phyloP scores from a whole-genome alignment of 2,797 vertebrate genomes.

The Anguilla anguilla region DNA sequence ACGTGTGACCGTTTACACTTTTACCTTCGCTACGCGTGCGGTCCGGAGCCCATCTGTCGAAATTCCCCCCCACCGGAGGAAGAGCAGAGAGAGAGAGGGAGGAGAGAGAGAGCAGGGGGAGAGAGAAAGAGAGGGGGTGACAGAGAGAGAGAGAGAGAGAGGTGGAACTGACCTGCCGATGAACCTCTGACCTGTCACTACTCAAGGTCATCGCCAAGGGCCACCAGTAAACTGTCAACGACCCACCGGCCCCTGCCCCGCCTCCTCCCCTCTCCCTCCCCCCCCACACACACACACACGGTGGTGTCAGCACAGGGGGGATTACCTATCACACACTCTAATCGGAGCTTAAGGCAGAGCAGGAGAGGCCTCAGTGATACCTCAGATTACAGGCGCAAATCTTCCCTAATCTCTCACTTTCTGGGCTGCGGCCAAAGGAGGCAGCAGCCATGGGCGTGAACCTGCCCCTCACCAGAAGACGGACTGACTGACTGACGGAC shows the following conservation, averaged over 20 bases:
- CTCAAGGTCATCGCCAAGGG: not conserved
- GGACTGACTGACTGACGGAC: not conserved
- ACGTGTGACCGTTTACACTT: slow-evolving; percentile 44
- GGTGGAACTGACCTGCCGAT: slow-evolving; percentile 57
- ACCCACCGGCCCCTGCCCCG: not conserved
- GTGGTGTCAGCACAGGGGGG: slow-evolving; percentile 8
- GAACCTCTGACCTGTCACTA: slow-evolving; percentile 64
- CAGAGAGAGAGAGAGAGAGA: slow-evolving; percentile 68
- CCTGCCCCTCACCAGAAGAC: not conserved
- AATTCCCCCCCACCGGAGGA: slow-evolving; percentile 47
- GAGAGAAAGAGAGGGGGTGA: slow-evolving; percentile 49
- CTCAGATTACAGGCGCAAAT: slow-evolving; percentile 5
- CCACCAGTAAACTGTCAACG: not conserved
- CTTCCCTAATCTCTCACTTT: slow-evolving; percentile 35
- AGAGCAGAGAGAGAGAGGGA: too few species aligned
- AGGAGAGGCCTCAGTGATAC: not conserved
- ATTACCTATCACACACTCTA: slow-evolving; percentile 13
- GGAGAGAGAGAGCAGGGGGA: too few species aligned
- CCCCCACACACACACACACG: slow-evolving; percentile 21
- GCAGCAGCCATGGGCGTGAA: not conserved
- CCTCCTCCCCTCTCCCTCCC: not conserved
- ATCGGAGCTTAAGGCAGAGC: not conserved
- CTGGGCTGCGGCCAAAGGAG: not conserved
- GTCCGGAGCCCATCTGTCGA: slow-evolving; percentile 45
- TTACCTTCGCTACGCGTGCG: slow-evolving; percentile 27